Base-by-base conservation (phyloP, 2,797 vertebrate genomes). In the Hemitrygon akajei region DNA sequence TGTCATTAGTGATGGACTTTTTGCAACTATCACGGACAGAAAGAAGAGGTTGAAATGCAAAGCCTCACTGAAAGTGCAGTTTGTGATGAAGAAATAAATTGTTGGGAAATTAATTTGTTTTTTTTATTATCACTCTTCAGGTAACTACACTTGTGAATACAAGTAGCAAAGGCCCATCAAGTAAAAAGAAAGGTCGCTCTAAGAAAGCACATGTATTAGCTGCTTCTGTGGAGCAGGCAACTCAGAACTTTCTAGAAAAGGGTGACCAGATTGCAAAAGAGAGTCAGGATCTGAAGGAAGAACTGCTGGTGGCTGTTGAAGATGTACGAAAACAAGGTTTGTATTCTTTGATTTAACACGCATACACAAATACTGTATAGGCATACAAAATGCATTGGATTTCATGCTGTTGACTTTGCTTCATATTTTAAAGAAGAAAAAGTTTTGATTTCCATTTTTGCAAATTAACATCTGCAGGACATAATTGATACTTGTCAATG, bases 151-250 rank as follows among this genome's bases (percentile, higher is more conserved):
- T 99, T 94, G 99, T 99, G 94, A 99, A 99, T 96, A 99, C 99
- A 94, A 99, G 99, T 95, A 99, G 98, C 96, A 99, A 99, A 95
- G 99, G 99, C 1, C 99, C 99, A 0, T 99, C 98, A 60, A 97
- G 98, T 95, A 99, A 99, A 96, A 99, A 99, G 97, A 99, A 99
- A 96, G 99, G 99, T 0, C 98, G 99, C 93, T 99, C 99, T 12
- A 99, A 99, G 98, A 99, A 99, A 95, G 99, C 99, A 93, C 99
- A 99, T 0, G 99, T 99, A 7, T 95, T 99, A 95, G 99, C 99
- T n/a, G 97, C 98, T 37, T 99, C 99, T 0, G 99, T 99, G 6
- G 99, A 99, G 94, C 98, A 99, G 94, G 99, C 99, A 71, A 99
- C 99, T 0, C 99, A 99, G 89, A 99, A 99, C 96, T 99, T 99